Conservation (phyloP, 2,113 vertebrate species). For the Cololabis saira region DNA sequence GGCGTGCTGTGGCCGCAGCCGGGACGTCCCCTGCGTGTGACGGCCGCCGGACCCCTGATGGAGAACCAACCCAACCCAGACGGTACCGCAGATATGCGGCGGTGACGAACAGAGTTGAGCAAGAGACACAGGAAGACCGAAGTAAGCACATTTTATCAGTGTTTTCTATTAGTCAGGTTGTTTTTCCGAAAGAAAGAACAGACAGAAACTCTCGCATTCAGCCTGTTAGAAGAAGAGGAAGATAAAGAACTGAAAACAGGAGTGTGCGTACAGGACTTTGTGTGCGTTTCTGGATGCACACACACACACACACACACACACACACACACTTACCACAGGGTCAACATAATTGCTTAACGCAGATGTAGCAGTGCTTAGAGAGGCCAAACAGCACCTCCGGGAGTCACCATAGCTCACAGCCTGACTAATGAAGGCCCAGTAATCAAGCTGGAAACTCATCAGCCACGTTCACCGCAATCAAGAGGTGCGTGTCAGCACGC, state of each 20-base stretch:
- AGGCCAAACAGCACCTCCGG: slow-evolving; percentile 66
- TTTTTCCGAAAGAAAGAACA: slow-evolving; percentile 41
- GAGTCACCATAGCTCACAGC: slow-evolving; percentile 72
- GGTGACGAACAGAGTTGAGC: slow-evolving; percentile 54
- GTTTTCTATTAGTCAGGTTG: slow-evolving; percentile 54
- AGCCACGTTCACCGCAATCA: slow-evolving; percentile 73
- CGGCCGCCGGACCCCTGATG: slow-evolving; percentile 55
- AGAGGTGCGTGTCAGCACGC: slow-evolving; percentile 69
- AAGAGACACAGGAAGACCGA: slow-evolving; percentile 10
- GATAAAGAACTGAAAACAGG: slow-evolving; percentile 16
- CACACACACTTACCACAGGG: slow-evolving; percentile 57
- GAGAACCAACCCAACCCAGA: slow-evolving; percentile 64
- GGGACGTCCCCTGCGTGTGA: slow-evolving; percentile 71
- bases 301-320: too few relatives aligned
- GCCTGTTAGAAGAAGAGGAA: slow-evolving; percentile 27
- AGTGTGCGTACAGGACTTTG: slow-evolving; percentile 16
- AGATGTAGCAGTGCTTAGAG: slow-evolving; percentile 48
- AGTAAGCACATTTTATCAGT: slow-evolving; percentile 67
- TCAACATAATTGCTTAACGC: slow-evolving; percentile 66
- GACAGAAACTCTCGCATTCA: slow-evolving; percentile 46
- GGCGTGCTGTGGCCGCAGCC: slow-evolving; percentile 71
- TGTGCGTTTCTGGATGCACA: slow-evolving; percentile 5
- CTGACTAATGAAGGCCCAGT: slow-evolving; percentile 76
- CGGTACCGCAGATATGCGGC: slow-evolving; percentile 57
- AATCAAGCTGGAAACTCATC: slow-evolving; percentile 75